Base-by-base conservation (phyloP, 2,113 vertebrate genomes). In the Sisor rabdophorus region DNA sequence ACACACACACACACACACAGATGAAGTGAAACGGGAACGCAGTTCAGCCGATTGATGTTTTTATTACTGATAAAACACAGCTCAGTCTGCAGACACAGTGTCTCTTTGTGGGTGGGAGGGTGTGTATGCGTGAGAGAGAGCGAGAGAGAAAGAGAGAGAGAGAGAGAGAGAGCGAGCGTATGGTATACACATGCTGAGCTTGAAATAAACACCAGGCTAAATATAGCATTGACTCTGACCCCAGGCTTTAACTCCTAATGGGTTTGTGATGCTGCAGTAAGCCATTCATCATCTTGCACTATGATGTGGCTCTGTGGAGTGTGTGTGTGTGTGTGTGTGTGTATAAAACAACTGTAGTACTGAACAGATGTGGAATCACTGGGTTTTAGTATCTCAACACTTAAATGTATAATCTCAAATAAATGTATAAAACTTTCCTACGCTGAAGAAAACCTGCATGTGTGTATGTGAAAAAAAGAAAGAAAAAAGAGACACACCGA, bases 201-300 rank as follows among this genome's bases (percentile, higher is more conserved):
- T 67, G 81, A 84, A 86, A 84, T 86, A 86, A 86, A 86, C 79
- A 83, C 75, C 40, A 52, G 40, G 76, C 78, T 84, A 86, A 80
- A 83, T 86, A 80, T 86, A 86, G 85, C 78, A 47, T 67, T 78
- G 75, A 68, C 61, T 69, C 54, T 75, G 73, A 84, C 85, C 81
- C 55, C 55, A 81, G 79, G 76, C 76, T 64, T 26, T 75, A 61
- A 76, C 71, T 79, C 69, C 58, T 85, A 83, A 85, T 81, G 79
- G 78, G 32, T 55, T 70, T 36, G 63, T 82, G 71, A 76, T 79
- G 73, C 81, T 80, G 75, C 24, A 22, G 50, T 59, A 65, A 80
- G 61, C 59, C 71, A 76, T 74, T 58, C 70, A 59, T 71, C 58
- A 65, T 24, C 64, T 69, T 74, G 47, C 58, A 58, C 55, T 73